phyloP scores from a whole-genome alignment of 1,140 invertebrate genomes.

The Cydia amplana region DNA sequence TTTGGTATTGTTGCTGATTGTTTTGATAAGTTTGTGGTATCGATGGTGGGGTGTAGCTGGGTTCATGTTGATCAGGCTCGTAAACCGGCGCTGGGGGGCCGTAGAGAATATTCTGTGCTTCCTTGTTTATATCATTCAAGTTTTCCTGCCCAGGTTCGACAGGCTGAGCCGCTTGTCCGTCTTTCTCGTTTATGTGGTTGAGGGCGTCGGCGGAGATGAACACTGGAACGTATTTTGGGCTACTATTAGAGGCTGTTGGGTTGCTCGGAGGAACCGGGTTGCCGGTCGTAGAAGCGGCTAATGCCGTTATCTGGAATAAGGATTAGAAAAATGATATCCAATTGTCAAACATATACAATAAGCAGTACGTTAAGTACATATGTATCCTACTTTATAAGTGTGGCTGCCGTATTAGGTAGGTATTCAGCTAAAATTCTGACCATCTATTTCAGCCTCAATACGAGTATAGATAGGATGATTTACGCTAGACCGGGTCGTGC shows the following conservation, averaged over 20 bases:
- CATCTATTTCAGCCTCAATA: too few species aligned
- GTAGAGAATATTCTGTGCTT: neutral
- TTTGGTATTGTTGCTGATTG: slow-evolving; percentile 20
- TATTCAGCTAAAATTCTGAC: too few species aligned
- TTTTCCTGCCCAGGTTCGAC: neutral
- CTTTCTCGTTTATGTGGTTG: slow-evolving; percentile 36
- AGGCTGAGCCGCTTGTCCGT: neutral
- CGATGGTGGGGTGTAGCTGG: neutral
- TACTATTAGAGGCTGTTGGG: too few species aligned
- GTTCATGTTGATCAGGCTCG: neutral
- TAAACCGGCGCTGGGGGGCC: neutral
- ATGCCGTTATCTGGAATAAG: neutral
- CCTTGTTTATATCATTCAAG: neutral
- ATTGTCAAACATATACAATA: too few species aligned
- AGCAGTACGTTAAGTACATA: too few species aligned
- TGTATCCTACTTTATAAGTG: neutral
- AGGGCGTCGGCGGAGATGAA: slow-evolving; percentile 49
- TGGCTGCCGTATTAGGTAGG: too few species aligned
- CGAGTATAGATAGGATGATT: too few species aligned
- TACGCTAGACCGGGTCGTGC: too few species aligned
- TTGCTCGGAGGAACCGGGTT: neutral
- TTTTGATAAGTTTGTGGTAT: slow-evolving; percentile 6
- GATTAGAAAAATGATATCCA: neutral
- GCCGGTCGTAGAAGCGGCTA: neutral
- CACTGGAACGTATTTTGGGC: slow-evolving; percentile 41